Percentiles rank a stretch among this genome's conserved stretches.
These are phyloP conservation scores for Chaetodon trifascialis DNA, from an alignment of 2,113 vertebrate genomes.

Conservation along the genomic window DNA sequence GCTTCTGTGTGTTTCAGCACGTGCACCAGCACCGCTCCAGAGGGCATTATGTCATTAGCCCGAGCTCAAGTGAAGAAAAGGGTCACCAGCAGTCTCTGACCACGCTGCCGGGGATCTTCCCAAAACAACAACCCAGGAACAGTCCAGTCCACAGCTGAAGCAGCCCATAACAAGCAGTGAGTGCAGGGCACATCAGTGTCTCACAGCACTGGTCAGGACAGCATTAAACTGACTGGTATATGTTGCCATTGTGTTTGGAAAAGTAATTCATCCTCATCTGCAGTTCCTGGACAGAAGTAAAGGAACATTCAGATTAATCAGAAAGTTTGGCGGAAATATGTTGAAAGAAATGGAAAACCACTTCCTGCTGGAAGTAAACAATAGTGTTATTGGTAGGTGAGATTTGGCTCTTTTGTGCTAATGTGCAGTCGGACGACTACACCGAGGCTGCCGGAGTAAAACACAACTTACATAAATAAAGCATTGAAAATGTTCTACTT, in stretches of 20 bases:
- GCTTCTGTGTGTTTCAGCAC: conserved; percentile 53
- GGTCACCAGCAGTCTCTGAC: conserved; percentile 21
- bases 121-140: neutral
- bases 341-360: conserved; percentile 32
- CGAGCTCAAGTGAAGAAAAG: conserved; percentile 7
- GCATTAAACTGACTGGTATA: neutral
- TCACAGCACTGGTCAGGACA: too few relatives aligned
- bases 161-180: neutral
- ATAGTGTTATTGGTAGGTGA: neutral
- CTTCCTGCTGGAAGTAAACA: conserved; percentile 14
- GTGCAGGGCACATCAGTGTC: neutral
- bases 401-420: neutral
- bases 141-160: conserved; percentile 3
- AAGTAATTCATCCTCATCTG: conserved; percentile 42
- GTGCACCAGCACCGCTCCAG: conserved; percentile 31
- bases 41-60: conserved; percentile 21
- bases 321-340: conserved; percentile 11
- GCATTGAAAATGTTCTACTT: neutral
- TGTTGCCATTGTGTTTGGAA: conserved; percentile 38
- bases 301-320: conserved; percentile 34
- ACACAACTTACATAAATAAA: neutral
- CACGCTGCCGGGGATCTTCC: conserved; percentile 20
- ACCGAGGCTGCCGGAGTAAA: neutral
- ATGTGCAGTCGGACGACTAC: neutral
- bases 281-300: conserved; percentile 25